Evolutionary conservation across 2,888 invertebrate species (phyloP), one percentile per base, ranked within the genome.

Genomic region (Lasioglossum vierecki): DNA sequence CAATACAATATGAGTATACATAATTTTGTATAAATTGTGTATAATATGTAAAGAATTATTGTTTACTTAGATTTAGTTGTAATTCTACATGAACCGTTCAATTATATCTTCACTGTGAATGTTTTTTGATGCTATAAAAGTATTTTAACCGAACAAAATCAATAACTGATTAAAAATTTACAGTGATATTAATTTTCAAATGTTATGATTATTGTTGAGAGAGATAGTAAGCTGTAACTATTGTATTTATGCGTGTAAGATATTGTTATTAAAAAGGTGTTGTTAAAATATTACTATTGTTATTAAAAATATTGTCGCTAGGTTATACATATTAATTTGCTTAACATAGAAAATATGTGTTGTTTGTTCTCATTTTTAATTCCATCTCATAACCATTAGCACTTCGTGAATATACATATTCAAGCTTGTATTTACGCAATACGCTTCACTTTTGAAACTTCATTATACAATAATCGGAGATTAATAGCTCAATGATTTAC

Each of bases 391-490:
- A 30, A 60, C 15, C 15, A 30, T 63, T 63, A 63, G 30, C 15
- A 63, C 30, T 30, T 63, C 6, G 2, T 30, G 63, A 30, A 30
- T 30, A 63, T 63, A 46, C 46, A 15, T 46, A 63, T 15, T 63
- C 30, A 30, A 30, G 15, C 30, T 63, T 63, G 30, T 15, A n/a
- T 63, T 30, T 6, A 30, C 30, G 30, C 18, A 66, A 35, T 66
- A 63, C 30, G 30, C 63, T 39, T 35, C 35, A 66, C 5, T 39
- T 30, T 66, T 66, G 8, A 66, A 66, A 39, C 66, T 66, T 15
- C 66, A 66, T 39, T 66, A 66, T 66, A 66, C 66, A 66, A 35
- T 66, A 66, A 66, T 66, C 35, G 35, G 66, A 18, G 71, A 41
- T 44, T 72, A 46, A 26, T 26, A 46, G 44, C 44, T 66, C 18